phyloP scores from a whole-genome alignment of 2,888 invertebrate genomes.

The Glyphotaelius pellucidus region DNA sequence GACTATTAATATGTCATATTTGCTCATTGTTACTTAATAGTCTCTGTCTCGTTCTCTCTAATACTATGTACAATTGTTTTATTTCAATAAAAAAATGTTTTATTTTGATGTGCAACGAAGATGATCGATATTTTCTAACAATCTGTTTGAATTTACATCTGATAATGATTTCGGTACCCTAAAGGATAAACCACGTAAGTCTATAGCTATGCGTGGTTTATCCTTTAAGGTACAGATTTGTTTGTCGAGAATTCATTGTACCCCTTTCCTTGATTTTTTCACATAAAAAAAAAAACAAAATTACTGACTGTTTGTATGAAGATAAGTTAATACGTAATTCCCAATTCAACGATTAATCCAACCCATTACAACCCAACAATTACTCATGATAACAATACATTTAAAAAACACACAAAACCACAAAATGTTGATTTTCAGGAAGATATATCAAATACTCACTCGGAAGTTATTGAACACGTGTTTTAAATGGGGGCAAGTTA shows the following conservation, averaged over 20 bases:
- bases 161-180: no score
- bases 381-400: not conserved
- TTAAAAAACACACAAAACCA: not conserved
- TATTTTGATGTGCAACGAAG: no score
- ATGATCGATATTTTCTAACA: not conserved
- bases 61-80: no score
- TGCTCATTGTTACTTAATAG: no score
- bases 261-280: not conserved
- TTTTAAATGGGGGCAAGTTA: not conserved
- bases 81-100: no score
- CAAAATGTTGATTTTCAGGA: not conserved
- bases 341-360: not conserved
- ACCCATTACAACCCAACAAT: no score
- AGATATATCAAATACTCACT: not conserved
- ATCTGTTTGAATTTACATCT: not conserved
- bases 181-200: no score
- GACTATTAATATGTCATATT: no score
- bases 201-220: no score
- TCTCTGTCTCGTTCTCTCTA: no score
- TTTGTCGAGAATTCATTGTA: not conserved
- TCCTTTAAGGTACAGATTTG: no score
- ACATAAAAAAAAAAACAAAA: not conserved
- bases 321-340: not conserved
- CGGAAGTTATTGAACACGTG: not conserved
- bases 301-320: not conserved